A percentile compares a stretch with the other conserved stretches of the same genome.
Evolutionary conservation across 2,888 invertebrate species (phyloP).

Genomic region (Xestia rhomboidea): DNA sequence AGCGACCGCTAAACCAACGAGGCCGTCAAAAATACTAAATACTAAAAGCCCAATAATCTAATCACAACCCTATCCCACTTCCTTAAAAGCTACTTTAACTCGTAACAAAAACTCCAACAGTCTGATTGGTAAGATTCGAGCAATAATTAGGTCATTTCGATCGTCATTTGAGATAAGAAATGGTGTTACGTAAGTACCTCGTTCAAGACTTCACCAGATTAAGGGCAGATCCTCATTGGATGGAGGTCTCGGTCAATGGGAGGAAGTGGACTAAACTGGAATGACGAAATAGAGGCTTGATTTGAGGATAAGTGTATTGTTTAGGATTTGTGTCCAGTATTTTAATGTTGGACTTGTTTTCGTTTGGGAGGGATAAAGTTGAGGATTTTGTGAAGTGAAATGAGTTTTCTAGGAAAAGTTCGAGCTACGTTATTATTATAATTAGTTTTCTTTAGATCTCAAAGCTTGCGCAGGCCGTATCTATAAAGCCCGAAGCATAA

Average conservation of each 20-base stretch:
- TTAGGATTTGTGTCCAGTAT: slow-evolving; percentile 31
- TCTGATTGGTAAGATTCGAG: slow-evolving; percentile 36
- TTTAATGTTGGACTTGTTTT: slow-evolving; percentile 27
- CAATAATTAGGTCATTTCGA: slow-evolving; percentile 66
- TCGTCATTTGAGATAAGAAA: slow-evolving; percentile 62
- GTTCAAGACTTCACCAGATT: slow-evolving; percentile 63
- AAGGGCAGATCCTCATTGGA: slow-evolving; percentile 49
- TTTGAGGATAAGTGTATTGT: slow-evolving; percentile 34
- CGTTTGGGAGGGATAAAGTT: background rate
- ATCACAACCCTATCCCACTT: background rate
- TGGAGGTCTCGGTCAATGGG: slow-evolving; percentile 65
- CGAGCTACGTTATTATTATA: background rate
- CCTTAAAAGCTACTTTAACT: slow-evolving; percentile 17
- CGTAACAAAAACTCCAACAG: slow-evolving; percentile 35
- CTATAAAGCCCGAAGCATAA: no score
- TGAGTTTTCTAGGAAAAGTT: background rate
- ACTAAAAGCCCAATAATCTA: background rate
- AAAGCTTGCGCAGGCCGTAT: background rate
- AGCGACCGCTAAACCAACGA: background rate
- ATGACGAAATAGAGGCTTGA: slow-evolving; percentile 25
- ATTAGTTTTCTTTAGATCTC: background rate
- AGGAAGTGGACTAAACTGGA: slow-evolving; percentile 29
- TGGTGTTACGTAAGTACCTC: slow-evolving; percentile 43
- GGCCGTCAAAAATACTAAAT: background rate
- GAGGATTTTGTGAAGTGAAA: background rate